Base-by-base conservation (phyloP, 2,113 vertebrate species). In the Lipophrys pholis region DNA sequence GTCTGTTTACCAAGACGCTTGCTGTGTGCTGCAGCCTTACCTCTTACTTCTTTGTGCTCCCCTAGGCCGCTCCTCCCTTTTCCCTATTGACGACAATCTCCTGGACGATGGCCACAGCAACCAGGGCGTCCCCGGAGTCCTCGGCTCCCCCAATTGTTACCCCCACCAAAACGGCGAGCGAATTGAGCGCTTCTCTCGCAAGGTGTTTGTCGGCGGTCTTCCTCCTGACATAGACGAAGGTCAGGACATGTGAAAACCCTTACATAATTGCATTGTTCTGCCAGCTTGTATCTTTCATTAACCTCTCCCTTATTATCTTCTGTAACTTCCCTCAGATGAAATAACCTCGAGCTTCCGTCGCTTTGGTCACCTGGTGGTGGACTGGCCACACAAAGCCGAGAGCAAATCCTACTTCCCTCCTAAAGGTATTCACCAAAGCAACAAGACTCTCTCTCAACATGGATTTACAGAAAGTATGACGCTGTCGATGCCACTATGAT, bases 381-480 rank as follows among this genome's bases (percentile, higher is more conserved):
- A 99, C 84, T 99, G 97, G 97, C 97, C 97, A 48, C 97, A 99
- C 91, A 99, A 99, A 94, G 97, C 97, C 43, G 97, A 99, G 94
- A 99, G 97, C 94, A 99, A 99, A 73, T 99, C 97, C 58, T 99
- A 99, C 89, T 99, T 99, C 83, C 97, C 97, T 76, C 97, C 97
- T 54, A 99, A 99, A 99, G 97, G 97, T 98, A 95, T 81, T 2
- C 6, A n/a, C 21, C 15, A 15, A 80, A 45, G 17, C 39, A 16
- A 5, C 16, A n/a, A n/a, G 11, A 15, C n/a, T 53, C 10, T 8
- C 6, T 21, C 51, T 12, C 36, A 43, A 41, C n/a, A n/a, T n/a
- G n/a, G n/a, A n/a, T n/a, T n/a, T n/a, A n/a, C n/a, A n/a, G n/a
- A n/a, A n/a, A n/a, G n/a, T n/a, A n/a, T n/a, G n/a, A n/a, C n/a